phyloP scores from a whole-genome alignment of 92 coral and sea anemone genomes.

The Isaurus tuberculatus region DNA sequence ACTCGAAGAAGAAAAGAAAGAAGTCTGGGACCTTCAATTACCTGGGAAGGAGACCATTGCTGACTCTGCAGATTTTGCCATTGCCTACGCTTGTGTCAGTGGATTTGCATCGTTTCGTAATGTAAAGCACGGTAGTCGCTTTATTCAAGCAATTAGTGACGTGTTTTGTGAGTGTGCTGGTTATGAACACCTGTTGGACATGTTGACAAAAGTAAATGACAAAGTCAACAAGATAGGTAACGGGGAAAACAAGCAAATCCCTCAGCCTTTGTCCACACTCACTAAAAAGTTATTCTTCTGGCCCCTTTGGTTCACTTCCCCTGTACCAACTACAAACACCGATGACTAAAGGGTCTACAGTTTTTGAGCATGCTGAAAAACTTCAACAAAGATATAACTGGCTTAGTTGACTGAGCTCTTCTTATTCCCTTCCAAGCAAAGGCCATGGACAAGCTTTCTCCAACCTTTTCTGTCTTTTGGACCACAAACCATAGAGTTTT shows the following conservation, averaged over 20 bases:
- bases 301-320: not conserved
- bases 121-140: slow-evolving; percentile 24
- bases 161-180: slow-evolving; percentile 42
- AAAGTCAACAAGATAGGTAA: not conserved
- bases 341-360: too few relatives aligned
- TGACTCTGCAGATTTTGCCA: slow-evolving; percentile 28
- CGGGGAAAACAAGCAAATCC: not conserved
- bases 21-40: slow-evolving; percentile 10
- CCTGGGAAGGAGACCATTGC: slow-evolving; percentile 25
- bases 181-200: slow-evolving; percentile 37
- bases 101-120: slow-evolving; percentile 41
- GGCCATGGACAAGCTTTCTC: too few relatives aligned
- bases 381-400: too few relatives aligned
- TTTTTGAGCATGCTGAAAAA: too few relatives aligned
- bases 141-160: not conserved
- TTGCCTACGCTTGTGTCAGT: slow-evolving; percentile 39
- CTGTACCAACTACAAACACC: not conserved
- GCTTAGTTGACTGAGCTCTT: too few relatives aligned
- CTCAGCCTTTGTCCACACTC: slow-evolving; percentile 38
- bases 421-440: too few relatives aligned
- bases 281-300: slow-evolving; percentile 38
- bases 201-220: slow-evolving; percentile 29
- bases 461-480: too few relatives aligned
- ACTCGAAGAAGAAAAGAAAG: slow-evolving; percentile 7
- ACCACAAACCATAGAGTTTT: too few relatives aligned